These are phyloP conservation scores for Chymomyza costata DNA, from an alignment of 1,140 invertebrate genomes.

Conservation along the genomic window DNA sequence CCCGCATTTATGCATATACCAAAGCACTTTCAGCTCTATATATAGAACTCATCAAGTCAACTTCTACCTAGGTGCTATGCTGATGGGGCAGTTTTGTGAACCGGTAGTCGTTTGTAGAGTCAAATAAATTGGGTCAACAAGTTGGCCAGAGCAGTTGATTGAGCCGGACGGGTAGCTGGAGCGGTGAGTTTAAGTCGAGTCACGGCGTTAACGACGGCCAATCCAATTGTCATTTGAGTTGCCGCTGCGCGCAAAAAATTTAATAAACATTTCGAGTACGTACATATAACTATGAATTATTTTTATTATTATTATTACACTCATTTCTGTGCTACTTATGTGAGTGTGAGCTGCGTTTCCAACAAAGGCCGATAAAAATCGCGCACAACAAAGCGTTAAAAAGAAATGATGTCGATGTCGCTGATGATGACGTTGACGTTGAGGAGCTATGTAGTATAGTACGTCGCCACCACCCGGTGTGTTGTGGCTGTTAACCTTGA, in stretches of 20 bases:
- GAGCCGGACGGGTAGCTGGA: too few species aligned
- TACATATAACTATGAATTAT: constrained; percentile 70
- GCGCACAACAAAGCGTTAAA: constrained; percentile 32
- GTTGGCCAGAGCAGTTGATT: constrained; percentile 2
- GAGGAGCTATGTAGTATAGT: background rate
- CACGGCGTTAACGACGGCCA: constrained; percentile 27
- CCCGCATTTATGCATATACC: too few species aligned
- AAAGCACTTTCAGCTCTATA: too few species aligned
- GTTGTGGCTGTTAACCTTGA: constrained; percentile 72
- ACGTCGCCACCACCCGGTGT: constrained; percentile 20
- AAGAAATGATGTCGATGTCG: background rate
- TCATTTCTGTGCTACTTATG: constrained; percentile 17
- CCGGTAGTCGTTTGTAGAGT: too few species aligned
- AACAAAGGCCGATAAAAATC: constrained; percentile 62
- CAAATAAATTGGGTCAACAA: constrained; percentile 46
- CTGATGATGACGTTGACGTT: background rate
- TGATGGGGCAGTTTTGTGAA: too few species aligned
- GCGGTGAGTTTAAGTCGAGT: too few species aligned
- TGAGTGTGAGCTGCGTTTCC: constrained; percentile 19
- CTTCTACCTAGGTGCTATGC: too few species aligned
- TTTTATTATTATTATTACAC: constrained; percentile 53
- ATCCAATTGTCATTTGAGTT: constrained; percentile 32
- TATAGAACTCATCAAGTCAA: too few species aligned
- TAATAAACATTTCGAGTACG: constrained; percentile 62
- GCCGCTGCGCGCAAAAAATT: constrained; percentile 46